These are phyloP conservation scores for Plodia interpunctella DNA, from an alignment of 1,140 invertebrate species.

Conservation along the genomic window DNA sequence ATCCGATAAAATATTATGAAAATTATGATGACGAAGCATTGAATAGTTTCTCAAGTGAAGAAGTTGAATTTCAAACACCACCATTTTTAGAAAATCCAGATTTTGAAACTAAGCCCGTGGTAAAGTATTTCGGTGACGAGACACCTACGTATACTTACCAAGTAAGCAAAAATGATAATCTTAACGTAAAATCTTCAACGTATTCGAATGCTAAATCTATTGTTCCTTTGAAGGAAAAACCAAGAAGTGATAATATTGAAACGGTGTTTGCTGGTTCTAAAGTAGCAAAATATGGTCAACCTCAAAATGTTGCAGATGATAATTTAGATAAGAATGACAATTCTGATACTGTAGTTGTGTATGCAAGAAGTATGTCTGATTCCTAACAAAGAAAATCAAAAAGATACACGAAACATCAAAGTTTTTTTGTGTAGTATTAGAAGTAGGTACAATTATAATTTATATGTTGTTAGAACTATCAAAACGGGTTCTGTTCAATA, in stretches of 20 bases:
- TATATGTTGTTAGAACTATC: no score
- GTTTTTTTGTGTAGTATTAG: no score
- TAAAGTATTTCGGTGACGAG: slow-evolving; percentile 12
- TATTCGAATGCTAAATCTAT: slow-evolving; percentile 23
- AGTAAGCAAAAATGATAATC: slow-evolving; percentile 18
- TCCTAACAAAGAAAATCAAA: neutral
- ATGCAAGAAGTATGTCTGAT: slow-evolving; percentile 4
- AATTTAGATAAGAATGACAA: slow-evolving; percentile 7
- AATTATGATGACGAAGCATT: slow-evolving; percentile 8
- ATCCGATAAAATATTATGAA: slow-evolving; percentile 14
- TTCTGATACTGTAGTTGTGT: neutral
- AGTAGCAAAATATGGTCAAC: slow-evolving; percentile 45
- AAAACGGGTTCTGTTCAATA: no score
- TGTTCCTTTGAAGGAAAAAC: slow-evolving; percentile 13
- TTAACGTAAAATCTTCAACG: slow-evolving; percentile 21
- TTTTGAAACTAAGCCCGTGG: slow-evolving; percentile 33
- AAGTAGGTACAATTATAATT: no score
- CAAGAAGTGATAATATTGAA: slow-evolving; percentile 37
- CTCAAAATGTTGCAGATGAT: neutral
- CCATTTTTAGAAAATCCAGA: slow-evolving; percentile 29
- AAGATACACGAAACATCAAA: no score
- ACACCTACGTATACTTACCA: slow-evolving; percentile 13
- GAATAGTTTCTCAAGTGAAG: slow-evolving; percentile 2
- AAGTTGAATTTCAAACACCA: slow-evolving; percentile 28
- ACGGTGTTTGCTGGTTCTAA: slow-evolving; percentile 51